Percentiles rank a stretch among this genome's conserved stretches.
Conservation (phyloP, 2,797 vertebrate species). For the Argyrosomus regius region DNA sequence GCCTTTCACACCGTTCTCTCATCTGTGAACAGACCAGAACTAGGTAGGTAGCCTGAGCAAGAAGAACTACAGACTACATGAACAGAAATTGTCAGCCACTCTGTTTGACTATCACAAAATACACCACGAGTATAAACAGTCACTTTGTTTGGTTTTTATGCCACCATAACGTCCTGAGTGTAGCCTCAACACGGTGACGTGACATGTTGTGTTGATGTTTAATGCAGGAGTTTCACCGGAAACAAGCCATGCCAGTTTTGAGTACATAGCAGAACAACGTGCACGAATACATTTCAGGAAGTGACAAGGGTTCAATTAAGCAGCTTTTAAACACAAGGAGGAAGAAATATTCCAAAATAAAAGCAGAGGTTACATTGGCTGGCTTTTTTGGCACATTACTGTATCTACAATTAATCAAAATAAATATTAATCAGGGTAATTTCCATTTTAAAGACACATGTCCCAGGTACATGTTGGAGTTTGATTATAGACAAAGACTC, state of each 20-base stretch:
- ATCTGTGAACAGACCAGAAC: not conserved
- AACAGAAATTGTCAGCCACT: not conserved
- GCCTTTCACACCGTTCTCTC: not conserved
- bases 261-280: no score
- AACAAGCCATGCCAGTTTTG: no score
- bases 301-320: no score
- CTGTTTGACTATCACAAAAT: constrained; percentile 11
- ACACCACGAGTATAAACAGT: not conserved
- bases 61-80: not conserved
- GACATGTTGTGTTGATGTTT: not conserved
- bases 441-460: not conserved
- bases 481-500: not conserved
- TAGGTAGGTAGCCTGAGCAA: not conserved
- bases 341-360: no score
- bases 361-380: no score
- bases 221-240: not conserved
- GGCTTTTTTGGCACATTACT: no score
- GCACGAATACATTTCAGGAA: no score
- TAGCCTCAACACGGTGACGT: not conserved
- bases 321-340: no score
- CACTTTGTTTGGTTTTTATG: no score
- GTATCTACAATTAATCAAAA: no score
- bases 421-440: not conserved
- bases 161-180: not conserved
- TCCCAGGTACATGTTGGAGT: not conserved